Percentiles rank a stretch among this genome's conserved stretches.
phyloP scores from a whole-genome alignment of 2,797 vertebrate species.

The Rhincodon typus region DNA sequence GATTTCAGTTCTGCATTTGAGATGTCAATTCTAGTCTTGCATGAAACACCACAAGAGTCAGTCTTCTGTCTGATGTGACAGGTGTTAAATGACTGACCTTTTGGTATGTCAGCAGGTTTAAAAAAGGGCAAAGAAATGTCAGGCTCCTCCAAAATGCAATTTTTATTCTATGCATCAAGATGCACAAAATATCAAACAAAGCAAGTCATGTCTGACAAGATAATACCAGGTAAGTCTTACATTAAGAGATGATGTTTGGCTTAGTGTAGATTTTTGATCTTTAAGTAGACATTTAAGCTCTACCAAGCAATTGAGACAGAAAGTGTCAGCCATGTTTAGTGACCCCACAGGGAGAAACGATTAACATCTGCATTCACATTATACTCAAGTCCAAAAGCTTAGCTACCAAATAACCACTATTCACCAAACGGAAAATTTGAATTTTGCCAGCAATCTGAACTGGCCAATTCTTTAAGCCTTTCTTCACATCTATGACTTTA shows the following conservation, averaged over 20 bases:
- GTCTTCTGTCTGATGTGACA: slow-evolving; percentile 45
- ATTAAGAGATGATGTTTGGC: not conserved
- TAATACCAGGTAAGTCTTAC: slow-evolving; percentile 40
- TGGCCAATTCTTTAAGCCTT: not conserved
- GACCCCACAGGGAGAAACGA: not conserved
- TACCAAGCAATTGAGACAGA: not conserved
- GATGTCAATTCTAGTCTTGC: slow-evolving; percentile 14
- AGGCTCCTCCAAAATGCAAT: slow-evolving; percentile 47
- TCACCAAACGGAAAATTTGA: not conserved
- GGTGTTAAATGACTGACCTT: slow-evolving; percentile 47
- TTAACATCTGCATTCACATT: not conserved
- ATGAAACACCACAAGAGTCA: slow-evolving; percentile 44
- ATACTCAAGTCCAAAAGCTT: not conserved
- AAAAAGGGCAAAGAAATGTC: slow-evolving; percentile 55
- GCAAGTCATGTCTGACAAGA: slow-evolving; percentile 24
- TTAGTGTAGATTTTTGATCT: not conserved
- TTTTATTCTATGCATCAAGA: slow-evolving; percentile 52
- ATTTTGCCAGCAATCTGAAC: not conserved
- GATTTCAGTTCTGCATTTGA: not conserved
- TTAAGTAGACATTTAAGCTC: not conserved
- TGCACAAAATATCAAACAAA: slow-evolving; percentile 47
- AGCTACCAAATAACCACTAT: not conserved
- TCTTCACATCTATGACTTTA: not conserved
- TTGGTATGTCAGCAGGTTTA: slow-evolving; percentile 47
- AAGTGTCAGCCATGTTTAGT: not conserved